Base-by-base conservation (phyloP, 92 coral and sea anemone genomes). In the Ricordea florida region DNA sequence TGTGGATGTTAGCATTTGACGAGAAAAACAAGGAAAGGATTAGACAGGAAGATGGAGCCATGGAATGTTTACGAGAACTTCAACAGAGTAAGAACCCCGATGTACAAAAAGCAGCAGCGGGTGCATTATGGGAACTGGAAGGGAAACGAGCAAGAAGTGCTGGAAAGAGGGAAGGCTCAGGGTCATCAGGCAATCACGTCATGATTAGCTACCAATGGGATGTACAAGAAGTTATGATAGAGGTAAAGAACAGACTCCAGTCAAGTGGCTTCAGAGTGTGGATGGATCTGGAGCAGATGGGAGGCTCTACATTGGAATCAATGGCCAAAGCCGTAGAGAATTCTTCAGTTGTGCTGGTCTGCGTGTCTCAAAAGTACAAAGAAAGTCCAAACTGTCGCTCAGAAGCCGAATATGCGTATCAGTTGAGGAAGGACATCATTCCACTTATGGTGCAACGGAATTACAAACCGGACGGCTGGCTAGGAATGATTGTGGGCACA, bases 181-280 rank as follows among this genome's bases (percentile, higher is more conserved):
- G 57, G 20, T 36, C 46, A 26, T 33, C 70, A 1, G 71, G 45
- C 22, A 62, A 72, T 43, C 88, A 87, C 64, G 80, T 87, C 32
- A 81, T 87, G 92, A 87, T 87, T 38, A 87, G 92, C 37, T 87
- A 87, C 61, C 92, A 87, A 61, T 75, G 88, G 92, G 88, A 87
- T 27, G 71, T 60, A 11, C 88, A 81, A 72, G 66, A 61, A 36
- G 55, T 58, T 37, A 43, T 87, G 66, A 57, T 74, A 22, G 76
- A 87, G 41, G 76, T 87, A 41, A 87, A 81, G 51, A 69, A 76
- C 63, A 68, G 72, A 26, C 92, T 87, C 2, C 84, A 75, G 55
- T 79, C 79, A 8, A 76, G 55, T 56, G 88, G 92, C 3, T 87
- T 57, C 51, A 51, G 69, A 49, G 92, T 87, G 62, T 87, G 88